These are phyloP conservation scores for Mastomys coucha DNA, from an alignment of 2,113 vertebrate species.

Conservation along the genomic window DNA sequence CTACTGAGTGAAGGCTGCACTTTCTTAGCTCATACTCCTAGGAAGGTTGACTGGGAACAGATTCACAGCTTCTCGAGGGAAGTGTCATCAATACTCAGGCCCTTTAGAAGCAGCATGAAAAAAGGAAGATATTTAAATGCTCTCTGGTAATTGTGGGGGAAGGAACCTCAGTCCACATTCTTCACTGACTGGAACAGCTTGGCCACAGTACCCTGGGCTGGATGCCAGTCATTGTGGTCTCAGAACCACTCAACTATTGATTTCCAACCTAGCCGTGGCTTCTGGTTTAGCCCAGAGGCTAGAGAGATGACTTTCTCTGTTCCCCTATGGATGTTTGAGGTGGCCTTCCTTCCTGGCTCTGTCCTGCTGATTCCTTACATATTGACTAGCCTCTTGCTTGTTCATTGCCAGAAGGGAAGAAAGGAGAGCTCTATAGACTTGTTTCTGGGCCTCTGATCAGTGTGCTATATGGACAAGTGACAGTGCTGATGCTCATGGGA, in stretches of 20 bases:
- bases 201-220: not conserved
- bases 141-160: not conserved
- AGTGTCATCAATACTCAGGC: not conserved
- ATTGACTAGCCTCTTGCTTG: not conserved
- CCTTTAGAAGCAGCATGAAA: slow-evolving; percentile 1
- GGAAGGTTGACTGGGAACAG: not conserved
- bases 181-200: not conserved
- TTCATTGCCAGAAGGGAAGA: not conserved
- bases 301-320: not conserved
- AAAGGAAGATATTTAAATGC: not conserved
- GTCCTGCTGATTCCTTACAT: not conserved
- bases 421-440: not conserved
- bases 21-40: not conserved
- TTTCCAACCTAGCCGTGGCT: not conserved
- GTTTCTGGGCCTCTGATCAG: not conserved
- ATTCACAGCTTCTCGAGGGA: not conserved
- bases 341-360: not conserved
- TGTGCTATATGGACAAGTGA: not conserved
- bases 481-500: not conserved
- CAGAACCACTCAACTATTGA: not conserved
- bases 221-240: not conserved
- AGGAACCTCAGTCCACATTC: not conserved
- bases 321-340: not conserved
- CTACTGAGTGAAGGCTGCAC: not conserved
- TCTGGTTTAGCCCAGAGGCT: not conserved